phyloP scores from a whole-genome alignment of 2,888 invertebrate species.

The Halictus quadricinctus region DNA sequence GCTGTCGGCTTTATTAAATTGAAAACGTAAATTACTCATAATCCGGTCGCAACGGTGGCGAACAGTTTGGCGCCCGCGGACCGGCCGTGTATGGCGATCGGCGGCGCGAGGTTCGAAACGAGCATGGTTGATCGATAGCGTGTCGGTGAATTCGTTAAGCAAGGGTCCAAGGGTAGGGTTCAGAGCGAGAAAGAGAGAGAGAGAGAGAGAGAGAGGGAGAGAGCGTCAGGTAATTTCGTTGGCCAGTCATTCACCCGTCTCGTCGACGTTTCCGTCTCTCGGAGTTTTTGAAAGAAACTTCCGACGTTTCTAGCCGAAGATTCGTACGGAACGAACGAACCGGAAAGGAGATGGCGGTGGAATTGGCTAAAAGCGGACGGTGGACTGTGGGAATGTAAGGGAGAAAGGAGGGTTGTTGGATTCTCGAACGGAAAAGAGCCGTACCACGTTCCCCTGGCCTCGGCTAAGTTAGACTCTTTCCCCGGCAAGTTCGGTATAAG shows the following conservation, averaged over 20 bases:
- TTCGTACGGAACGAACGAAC: slow-evolving; percentile 59
- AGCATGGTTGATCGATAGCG: slow-evolving; percentile 47
- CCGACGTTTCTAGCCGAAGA: slow-evolving; percentile 55
- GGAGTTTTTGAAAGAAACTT: slow-evolving; percentile 61
- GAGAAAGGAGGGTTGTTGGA: slow-evolving; percentile 59
- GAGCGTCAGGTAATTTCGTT: slow-evolving; percentile 60
- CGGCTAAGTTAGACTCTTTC: slow-evolving; percentile 67
- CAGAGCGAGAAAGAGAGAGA: background rate
- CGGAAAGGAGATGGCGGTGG: slow-evolving; percentile 60
- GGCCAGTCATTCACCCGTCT: slow-evolving; percentile 63
- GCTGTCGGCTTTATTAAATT: slow-evolving; percentile 32
- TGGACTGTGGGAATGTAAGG: slow-evolving; percentile 56
- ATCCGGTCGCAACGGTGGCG: background rate
- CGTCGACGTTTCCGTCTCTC: slow-evolving; percentile 46
- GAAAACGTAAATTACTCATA: slow-evolving; percentile 13
- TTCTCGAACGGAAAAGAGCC: slow-evolving; percentile 71
- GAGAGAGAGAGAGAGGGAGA: background rate
- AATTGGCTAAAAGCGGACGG: slow-evolving; percentile 58
- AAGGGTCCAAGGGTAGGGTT: no score
- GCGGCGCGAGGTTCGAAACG: background rate
- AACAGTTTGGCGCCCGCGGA: background rate
- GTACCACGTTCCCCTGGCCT: slow-evolving; percentile 64
- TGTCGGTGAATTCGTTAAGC: slow-evolving; percentile 3
- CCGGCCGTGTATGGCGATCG: background rate
- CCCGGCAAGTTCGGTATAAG: slow-evolving; percentile 73